Evolutionary conservation across 2,113 vertebrate genomes (phyloP).

Genomic region (Phaethornis superciliosus): DNA sequence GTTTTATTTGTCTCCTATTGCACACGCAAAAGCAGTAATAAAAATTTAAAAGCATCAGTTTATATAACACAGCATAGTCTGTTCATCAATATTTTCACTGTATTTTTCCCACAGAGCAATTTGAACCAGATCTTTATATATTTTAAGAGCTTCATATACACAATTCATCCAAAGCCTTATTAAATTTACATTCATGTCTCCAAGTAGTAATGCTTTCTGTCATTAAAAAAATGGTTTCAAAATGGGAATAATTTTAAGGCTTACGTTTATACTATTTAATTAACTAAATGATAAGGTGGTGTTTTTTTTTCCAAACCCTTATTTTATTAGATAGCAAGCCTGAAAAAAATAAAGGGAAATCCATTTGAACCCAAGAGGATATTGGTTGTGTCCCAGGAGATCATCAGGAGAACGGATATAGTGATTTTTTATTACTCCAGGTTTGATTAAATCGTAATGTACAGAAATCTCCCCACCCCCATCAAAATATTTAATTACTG

Average conservation of each 20-base stretch:
- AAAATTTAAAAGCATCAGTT: conserved; percentile 17
- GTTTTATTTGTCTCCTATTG: conserved; percentile 29
- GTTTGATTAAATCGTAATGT: neutral
- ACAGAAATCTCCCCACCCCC: neutral
- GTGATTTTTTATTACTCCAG: conserved; percentile 6
- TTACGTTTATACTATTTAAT: neutral
- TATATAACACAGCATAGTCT: neutral
- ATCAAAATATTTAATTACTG: conserved; percentile 10
- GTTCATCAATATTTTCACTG: neutral
- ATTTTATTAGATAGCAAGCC: conserved; percentile 14
- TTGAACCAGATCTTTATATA: neutral
- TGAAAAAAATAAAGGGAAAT: conserved; percentile 31
- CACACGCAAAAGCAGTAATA: neutral
- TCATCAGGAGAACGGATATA: neutral
- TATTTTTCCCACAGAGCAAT: conserved; percentile 19
- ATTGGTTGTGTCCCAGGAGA: conserved; percentile 18
- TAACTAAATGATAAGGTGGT: neutral
- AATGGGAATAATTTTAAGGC: conserved; percentile 9
- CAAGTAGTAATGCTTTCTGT: neutral
- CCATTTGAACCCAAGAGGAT: conserved; percentile 36
- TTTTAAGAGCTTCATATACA: neutral
- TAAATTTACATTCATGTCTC: conserved; percentile 5
- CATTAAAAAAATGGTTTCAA: conserved; percentile 3
- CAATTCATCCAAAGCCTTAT: neutral
- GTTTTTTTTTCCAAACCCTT: neutral